Conservation (phyloP, 1,140 invertebrate genomes). For the Lutraria rhynchaena region DNA sequence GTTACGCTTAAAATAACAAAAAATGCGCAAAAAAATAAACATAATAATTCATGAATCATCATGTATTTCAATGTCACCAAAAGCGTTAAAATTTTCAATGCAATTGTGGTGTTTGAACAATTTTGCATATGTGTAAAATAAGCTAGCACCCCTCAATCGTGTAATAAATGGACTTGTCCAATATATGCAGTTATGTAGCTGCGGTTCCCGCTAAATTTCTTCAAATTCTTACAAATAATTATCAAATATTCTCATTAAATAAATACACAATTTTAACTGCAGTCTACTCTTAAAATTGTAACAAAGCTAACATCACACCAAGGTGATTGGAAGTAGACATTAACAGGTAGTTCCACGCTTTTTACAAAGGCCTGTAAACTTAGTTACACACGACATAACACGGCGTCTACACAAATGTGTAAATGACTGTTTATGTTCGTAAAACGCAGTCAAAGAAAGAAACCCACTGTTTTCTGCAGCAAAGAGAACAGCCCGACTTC, state of each 20-base stretch:
- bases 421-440: too few species aligned
- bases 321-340: background rate
- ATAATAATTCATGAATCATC: too few species aligned
- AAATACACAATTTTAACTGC: too few species aligned
- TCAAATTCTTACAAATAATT: background rate
- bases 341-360: background rate
- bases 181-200: conserved; percentile 27
- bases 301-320: background rate
- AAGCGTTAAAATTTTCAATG: too few species aligned
- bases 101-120: too few species aligned
- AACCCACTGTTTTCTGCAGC: too few species aligned
- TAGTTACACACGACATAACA: conserved; percentile 40
- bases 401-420: conserved; percentile 38
- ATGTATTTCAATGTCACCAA: too few species aligned
- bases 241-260: too few species aligned
- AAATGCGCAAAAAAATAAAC: too few species aligned
- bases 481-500: too few species aligned
- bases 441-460: too few species aligned
- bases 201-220: conserved; percentile 36
- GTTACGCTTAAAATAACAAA: too few species aligned
- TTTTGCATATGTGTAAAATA: conserved; percentile 9
- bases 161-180: conserved; percentile 15
- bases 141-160: background rate
- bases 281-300: background rate
- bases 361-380: conserved; percentile 12